Evolutionary conservation across 2,113 vertebrate genomes (phyloP).

Genomic region (Maccullochella peelii): DNA sequence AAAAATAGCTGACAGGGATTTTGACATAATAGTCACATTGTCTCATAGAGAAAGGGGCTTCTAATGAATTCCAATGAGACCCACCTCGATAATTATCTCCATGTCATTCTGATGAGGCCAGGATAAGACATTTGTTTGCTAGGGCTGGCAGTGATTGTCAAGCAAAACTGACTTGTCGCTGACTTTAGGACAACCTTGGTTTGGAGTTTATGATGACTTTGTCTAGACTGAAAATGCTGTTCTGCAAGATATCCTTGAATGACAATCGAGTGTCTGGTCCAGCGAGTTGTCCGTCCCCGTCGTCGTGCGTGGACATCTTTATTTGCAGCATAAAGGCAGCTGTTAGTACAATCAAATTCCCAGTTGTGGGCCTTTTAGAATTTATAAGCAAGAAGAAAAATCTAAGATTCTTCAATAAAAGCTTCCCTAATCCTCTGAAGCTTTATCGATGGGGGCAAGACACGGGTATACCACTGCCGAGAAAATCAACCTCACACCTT

Average conservation of each 20-base stretch:
- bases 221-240: conserved; percentile 59
- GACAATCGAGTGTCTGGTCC: conserved; percentile 53
- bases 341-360: conserved; percentile 63
- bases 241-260: conserved; percentile 68
- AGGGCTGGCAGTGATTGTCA: conserved; percentile 53
- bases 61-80: conserved; percentile 77
- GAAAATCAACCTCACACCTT: conserved; percentile 22
- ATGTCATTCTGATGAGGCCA: conserved; percentile 73
- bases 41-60: conserved; percentile 70
- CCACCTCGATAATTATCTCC: conserved; percentile 77
- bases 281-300: conserved; percentile 6
- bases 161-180: conserved; percentile 43
- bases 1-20: conserved; percentile 83
- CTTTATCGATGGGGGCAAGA: neutral
- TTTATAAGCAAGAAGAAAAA: conserved; percentile 39
- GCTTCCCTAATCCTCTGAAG: conserved; percentile 40
- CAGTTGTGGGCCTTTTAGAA: conserved; percentile 47
- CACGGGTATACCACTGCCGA: conserved; percentile 17
- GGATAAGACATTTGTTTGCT: conserved; percentile 77
- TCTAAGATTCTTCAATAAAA: conserved; percentile 45
- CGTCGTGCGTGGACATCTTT: conserved; percentile 5
- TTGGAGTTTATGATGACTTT: conserved; percentile 70
- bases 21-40: conserved; percentile 82
- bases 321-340: conserved; percentile 64
- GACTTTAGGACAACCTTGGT: conserved; percentile 76